Base-by-base conservation (phyloP, 2,113 vertebrate genomes). In the Lepus timidus region DNA sequence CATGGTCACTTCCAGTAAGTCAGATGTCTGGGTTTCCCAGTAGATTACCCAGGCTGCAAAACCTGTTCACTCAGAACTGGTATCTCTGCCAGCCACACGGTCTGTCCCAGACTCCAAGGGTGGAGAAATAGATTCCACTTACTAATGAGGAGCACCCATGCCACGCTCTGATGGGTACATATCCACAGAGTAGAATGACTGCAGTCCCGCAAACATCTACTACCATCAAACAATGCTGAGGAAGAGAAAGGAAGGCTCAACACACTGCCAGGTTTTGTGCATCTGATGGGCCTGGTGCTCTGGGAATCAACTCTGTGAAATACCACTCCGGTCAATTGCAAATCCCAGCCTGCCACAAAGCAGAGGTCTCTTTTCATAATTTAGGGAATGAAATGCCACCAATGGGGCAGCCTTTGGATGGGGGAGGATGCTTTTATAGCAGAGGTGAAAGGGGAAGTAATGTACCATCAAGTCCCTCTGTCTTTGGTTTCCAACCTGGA, bases 141-240 rank as follows among this genome's bases (percentile, higher is more conserved):
- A 4, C 22, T 22, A 31, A 44, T 16, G 51, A 62, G 62, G 36
- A 62, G n/a, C 31, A 7, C 1, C 19, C n/a, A 55, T 80, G 61
- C 52, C 84, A 44, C 3, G 0, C 49, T 61, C 29, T 44, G 19
- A 1, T 3, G 1, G 44, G 9, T 4, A 3, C 3, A 6, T 4
- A 1, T 2, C 31, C 73, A 8, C 3, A 0, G 33, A 76, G 64
- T 0, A 1, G 51, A 64, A 2, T 1, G 22, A 29, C 3, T 3
- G 13, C 17, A 25, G 12, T 65, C 71, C 52, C 16, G 10, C 23
- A 74, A 52, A 52, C 36, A 23, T 39, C 51, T 12, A 27, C 33
- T 64, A 68, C 87, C 8, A 51, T 2, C n/a, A 3, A 61, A 6
- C 64, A 27, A 71, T 19, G 39, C 88, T 2, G 27, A 49, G 51